phyloP scores from a whole-genome alignment of 2,113 vertebrate genomes.

The Arothron firmamentum region DNA sequence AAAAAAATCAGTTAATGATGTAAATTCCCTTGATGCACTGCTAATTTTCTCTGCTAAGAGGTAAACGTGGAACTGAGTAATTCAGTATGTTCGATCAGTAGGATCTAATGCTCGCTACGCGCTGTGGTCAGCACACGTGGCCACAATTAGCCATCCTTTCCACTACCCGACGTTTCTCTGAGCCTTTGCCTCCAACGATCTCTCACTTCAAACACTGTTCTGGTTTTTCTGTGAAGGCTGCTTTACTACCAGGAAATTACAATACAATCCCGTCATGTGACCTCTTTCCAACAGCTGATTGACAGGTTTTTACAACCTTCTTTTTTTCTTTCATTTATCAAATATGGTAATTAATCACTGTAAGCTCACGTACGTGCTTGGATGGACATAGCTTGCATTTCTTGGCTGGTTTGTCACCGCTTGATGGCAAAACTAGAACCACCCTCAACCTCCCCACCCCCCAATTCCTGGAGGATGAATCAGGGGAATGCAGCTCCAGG shows the following conservation, averaged over 20 bases:
- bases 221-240: slow-evolving; percentile 42
- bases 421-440: slow-evolving; percentile 25
- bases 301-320: slow-evolving; percentile 21
- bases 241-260: slow-evolving; percentile 57
- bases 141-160: slow-evolving; percentile 52
- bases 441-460: slow-evolving; percentile 7
- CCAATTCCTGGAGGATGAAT: slow-evolving; percentile 56
- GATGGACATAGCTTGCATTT: slow-evolving; percentile 12
- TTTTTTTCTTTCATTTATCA: slow-evolving; percentile 3
- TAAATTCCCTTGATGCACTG: no score
- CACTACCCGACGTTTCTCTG: slow-evolving; percentile 42
- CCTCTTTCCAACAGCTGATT: slow-evolving; percentile 33
- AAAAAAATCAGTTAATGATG: no score
- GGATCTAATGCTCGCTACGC: no score
- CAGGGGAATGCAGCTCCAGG: slow-evolving; percentile 51
- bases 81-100: no score
- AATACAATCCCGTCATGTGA: slow-evolving; percentile 34
- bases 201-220: slow-evolving; percentile 51
- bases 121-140: slow-evolving; percentile 11
- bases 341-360: slow-evolving; percentile 14
- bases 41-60: background rate
- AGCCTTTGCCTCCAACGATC: slow-evolving; percentile 22
- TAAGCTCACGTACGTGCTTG: slow-evolving; percentile 9
- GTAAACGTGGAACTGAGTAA: background rate
- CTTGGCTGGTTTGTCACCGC: slow-evolving; percentile 8